phyloP scores from a whole-genome alignment of 1,140 invertebrate genomes.

The Aphidius ervi region DNA sequence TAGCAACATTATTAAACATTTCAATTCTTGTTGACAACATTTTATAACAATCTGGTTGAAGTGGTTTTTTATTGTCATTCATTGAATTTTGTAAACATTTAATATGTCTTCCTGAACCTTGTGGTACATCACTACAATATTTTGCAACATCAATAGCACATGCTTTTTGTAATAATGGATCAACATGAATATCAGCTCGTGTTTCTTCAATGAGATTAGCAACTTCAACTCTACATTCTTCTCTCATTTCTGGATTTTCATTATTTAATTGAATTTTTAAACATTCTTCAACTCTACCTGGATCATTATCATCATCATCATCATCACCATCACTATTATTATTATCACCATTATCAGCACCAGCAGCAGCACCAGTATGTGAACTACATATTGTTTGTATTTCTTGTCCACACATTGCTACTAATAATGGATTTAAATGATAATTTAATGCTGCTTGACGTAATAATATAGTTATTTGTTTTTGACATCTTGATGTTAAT shows the following conservation, averaged over 20 bases:
- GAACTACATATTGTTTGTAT: slow-evolving; percentile 50
- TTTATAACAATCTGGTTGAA: slow-evolving; percentile 72
- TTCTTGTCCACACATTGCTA: slow-evolving; percentile 67
- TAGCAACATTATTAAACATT: slow-evolving; percentile 84
- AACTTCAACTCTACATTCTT: slow-evolving; percentile 74
- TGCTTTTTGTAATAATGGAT: slow-evolving; percentile 73
- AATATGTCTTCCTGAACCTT: slow-evolving; percentile 82
- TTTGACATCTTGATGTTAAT: slow-evolving; percentile 70
- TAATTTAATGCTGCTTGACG: slow-evolving; percentile 85
- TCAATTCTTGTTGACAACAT: slow-evolving; percentile 77
- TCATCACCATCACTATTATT: too few relatives aligned
- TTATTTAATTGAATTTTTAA: slow-evolving; percentile 71
- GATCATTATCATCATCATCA: slow-evolving; percentile 42
- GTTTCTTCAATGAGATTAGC: slow-evolving; percentile 75
- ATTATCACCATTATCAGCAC: too few relatives aligned
- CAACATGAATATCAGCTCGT: slow-evolving; percentile 77
- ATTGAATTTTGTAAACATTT: slow-evolving; percentile 74
- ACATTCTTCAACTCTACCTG: slow-evolving; percentile 77
- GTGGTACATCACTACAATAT: slow-evolving; percentile 75
- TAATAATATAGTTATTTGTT: slow-evolving; percentile 75
- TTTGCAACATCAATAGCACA: slow-evolving; percentile 78
- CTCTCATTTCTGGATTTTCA: slow-evolving; percentile 65
- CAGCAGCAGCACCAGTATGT: too few relatives aligned
- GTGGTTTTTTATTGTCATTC: slow-evolving; percentile 61
- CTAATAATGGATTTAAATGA: slow-evolving; percentile 77